phyloP scores from a whole-genome alignment of 1,140 invertebrate genomes.

The Camponotus vicinus region DNA sequence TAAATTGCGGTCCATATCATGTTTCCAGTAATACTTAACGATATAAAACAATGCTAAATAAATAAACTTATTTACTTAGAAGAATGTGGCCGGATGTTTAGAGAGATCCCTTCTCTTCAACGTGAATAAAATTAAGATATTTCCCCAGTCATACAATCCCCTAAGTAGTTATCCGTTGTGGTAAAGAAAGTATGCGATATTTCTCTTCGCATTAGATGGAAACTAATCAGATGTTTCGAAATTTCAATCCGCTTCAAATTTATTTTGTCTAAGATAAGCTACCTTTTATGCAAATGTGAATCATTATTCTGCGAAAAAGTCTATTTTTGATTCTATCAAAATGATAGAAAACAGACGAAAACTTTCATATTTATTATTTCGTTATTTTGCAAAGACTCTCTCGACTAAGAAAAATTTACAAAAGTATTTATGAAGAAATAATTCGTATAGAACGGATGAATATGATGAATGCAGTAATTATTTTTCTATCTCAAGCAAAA shows the following conservation, averaged over 20 bases:
- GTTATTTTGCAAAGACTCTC: not conserved
- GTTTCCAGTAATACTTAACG: not conserved
- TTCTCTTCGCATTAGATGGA: slow-evolving; percentile 8
- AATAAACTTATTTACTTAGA: slow-evolving; percentile 47
- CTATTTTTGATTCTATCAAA: not conserved
- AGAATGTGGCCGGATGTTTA: not conserved
- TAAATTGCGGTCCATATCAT: not conserved
- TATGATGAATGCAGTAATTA: no score
- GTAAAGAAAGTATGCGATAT: not conserved
- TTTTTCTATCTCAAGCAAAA: not conserved
- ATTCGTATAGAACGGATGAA: not conserved
- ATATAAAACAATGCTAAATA: slow-evolving; percentile 25
- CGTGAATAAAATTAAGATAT: slow-evolving; percentile 60
- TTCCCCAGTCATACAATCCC: not conserved
- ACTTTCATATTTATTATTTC: not conserved
- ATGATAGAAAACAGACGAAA: not conserved
- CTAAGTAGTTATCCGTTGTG: not conserved
- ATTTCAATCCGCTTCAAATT: not conserved
- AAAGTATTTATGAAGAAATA: not conserved
- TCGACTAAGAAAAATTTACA: not conserved
- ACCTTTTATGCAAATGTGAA: not conserved
- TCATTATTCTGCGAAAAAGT: not conserved
- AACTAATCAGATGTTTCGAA: slow-evolving; percentile 61
- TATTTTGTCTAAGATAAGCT: slow-evolving; percentile 35
- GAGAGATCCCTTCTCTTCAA: not conserved